These are phyloP conservation scores for Athetis lepigone DNA, from an alignment of 2,888 invertebrate genomes.

Conservation along the genomic window DNA sequence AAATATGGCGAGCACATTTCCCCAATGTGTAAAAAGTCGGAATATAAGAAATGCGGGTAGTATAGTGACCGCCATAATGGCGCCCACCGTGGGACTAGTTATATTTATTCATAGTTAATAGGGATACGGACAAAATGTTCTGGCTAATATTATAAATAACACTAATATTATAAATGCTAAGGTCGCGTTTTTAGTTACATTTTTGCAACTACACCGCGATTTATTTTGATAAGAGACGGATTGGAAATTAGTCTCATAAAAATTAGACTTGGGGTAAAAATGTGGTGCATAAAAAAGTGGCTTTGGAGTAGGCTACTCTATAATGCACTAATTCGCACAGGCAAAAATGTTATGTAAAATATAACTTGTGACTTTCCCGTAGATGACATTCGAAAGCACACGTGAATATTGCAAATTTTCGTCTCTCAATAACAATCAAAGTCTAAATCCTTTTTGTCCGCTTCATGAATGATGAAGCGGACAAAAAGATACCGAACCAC, in stretches of 20 bases:
- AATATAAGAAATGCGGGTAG: constrained; percentile 49
- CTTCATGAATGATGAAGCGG: constrained; percentile 35
- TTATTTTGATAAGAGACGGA: no score
- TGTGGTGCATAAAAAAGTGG: no score
- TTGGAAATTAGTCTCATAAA: no score
- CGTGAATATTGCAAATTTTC: constrained; percentile 34
- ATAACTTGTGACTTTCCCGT: not conserved
- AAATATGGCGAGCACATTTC: constrained; percentile 48
- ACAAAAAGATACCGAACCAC: constrained; percentile 31
- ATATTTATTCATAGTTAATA: constrained; percentile 41
- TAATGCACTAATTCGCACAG: no score
- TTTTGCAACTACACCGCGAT: no score
- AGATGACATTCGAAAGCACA: constrained; percentile 12
- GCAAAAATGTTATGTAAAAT: no score
- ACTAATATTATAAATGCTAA: no score
- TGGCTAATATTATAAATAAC: no score
- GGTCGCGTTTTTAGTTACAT: no score
- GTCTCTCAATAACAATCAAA: constrained; percentile 32
- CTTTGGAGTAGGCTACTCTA: no score
- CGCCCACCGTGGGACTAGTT: constrained; percentile 48
- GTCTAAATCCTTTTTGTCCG: constrained; percentile 37
- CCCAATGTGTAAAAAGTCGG: constrained; percentile 37
- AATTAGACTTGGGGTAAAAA: no score
- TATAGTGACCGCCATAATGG: constrained; percentile 45
- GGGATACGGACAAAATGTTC: constrained; percentile 12